Evolutionary conservation across 2,888 invertebrate genomes (phyloP).

Genomic region (Cephonodes hylas): DNA sequence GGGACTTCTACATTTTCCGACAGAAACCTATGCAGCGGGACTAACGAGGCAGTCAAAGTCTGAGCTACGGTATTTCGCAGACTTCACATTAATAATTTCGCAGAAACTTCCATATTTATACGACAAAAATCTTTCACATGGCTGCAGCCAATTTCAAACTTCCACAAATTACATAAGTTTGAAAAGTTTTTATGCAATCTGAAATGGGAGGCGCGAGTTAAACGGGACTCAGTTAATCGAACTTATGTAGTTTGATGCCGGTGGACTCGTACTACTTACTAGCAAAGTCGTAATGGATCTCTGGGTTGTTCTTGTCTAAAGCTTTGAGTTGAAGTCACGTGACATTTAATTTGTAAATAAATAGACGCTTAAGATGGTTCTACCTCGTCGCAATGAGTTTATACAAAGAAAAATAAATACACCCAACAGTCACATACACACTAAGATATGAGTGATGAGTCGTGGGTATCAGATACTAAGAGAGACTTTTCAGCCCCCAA

Average conservation of each 20-base stretch:
- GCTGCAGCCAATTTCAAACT: conserved; percentile 8
- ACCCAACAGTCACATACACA: no score
- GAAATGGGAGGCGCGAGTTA: conserved; percentile 30
- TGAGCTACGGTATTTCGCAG: neutral
- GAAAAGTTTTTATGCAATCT: conserved; percentile 17
- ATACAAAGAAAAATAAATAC: no score
- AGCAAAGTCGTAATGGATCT: neutral
- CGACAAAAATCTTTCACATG: neutral
- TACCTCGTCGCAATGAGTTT: no score
- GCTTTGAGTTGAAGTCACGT: neutral
- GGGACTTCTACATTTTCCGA: no score
- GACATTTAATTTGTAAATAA: no score
- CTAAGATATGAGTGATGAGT: no score
- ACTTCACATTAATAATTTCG: neutral
- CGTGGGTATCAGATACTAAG: no score
- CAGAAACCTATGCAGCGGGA: no score
- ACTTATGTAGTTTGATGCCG: conserved; percentile 35
- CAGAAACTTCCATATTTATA: neutral
- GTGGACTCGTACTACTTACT: neutral
- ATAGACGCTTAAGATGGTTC: no score
- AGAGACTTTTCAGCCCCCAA: no score
- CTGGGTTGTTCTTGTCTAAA: neutral
- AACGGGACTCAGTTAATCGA: conserved; percentile 41
- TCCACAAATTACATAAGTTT: conserved; percentile 18
- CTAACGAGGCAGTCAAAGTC: no score